phyloP scores from a whole-genome alignment of 2,888 invertebrate genomes.

The Synergus laeviventris region DNA sequence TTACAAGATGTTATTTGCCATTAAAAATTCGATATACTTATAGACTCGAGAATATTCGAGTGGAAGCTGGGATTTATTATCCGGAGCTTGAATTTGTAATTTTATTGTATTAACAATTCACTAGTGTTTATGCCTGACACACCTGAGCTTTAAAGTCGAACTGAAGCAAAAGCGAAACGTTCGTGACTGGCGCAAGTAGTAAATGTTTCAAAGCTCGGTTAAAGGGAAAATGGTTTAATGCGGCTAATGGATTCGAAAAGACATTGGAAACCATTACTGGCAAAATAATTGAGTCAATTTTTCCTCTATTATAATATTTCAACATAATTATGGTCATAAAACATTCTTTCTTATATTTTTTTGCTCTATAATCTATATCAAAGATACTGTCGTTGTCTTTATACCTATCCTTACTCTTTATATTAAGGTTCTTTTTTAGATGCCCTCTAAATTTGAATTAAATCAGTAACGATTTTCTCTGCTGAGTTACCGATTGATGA shows the following conservation, averaged over 20 bases:
- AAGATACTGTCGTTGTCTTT: no score
- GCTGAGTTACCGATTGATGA: not conserved
- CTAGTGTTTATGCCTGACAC: slow-evolving; percentile 30
- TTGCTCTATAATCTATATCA: not conserved
- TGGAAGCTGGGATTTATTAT: not conserved
- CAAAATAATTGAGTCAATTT: not conserved
- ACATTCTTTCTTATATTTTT: not conserved
- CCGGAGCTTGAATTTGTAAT: not conserved
- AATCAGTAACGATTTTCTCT: not conserved
- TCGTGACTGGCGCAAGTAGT: slow-evolving; percentile 55
- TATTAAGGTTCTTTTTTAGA: not conserved
- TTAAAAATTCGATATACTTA: not conserved
- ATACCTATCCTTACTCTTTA: no score
- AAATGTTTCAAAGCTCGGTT: slow-evolving; percentile 47
- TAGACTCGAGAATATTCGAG: not conserved
- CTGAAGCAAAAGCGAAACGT: slow-evolving; percentile 53
- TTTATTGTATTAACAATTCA: slow-evolving; percentile 17
- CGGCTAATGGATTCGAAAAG: slow-evolving; percentile 15
- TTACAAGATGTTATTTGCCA: no score
- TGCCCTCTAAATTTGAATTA: not conserved
- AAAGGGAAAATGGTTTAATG: slow-evolving; percentile 46
- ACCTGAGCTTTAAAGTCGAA: slow-evolving; percentile 52
- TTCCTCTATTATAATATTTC: not conserved
- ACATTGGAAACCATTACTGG: slow-evolving; percentile 1
- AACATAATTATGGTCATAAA: not conserved